Evolutionary conservation across 2,113 vertebrate species (phyloP).

Genomic region (Syngnathus floridae): DNA sequence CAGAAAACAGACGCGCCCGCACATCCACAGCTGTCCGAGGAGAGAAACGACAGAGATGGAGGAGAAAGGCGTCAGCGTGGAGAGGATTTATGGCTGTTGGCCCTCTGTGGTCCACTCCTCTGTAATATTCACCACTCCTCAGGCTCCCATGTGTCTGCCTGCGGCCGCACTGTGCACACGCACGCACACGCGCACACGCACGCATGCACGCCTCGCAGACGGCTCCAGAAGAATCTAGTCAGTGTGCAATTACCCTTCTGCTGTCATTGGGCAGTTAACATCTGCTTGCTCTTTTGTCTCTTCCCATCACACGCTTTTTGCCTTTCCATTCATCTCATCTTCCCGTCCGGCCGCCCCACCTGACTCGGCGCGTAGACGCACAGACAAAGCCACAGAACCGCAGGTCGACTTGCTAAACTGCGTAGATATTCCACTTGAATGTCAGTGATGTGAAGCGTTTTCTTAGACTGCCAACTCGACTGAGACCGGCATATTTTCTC

Average conservation of each 20-base stretch:
- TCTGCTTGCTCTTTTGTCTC: conserved; percentile 29
- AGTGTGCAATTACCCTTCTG: conserved; percentile 43
- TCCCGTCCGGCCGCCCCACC: conserved; percentile 16
- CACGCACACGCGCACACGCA: conserved; percentile 23
- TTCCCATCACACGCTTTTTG: conserved; percentile 2
- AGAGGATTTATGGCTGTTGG: conserved; percentile 67
- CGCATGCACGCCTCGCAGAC: conserved; percentile 17
- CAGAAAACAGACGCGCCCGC: conserved; percentile 24
- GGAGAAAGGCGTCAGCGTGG: conserved; percentile 55
- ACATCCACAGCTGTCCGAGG: conserved; percentile 27
- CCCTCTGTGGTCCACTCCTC: conserved; percentile 68
- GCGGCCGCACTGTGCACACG: conserved; percentile 49
- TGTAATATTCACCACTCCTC: conserved; percentile 65
- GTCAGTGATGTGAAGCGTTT: neutral
- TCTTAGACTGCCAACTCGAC: neutral
- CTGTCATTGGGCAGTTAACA: conserved; percentile 31
- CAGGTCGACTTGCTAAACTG: neutral
- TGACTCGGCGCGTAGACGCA: conserved; percentile 20
- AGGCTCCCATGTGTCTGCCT: conserved; percentile 69
- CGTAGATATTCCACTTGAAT: conserved; percentile 5
- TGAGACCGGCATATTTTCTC: neutral
- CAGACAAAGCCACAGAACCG: conserved; percentile 8
- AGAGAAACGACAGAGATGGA: conserved; percentile 39
- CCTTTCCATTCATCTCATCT: conserved; percentile 11
- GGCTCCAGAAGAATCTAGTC: conserved; percentile 30